Evolutionary conservation across 2,113 vertebrate genomes (phyloP), one percentile per base, ranked within the genome.

Genomic region (Semicossyphus pulcher): DNA sequence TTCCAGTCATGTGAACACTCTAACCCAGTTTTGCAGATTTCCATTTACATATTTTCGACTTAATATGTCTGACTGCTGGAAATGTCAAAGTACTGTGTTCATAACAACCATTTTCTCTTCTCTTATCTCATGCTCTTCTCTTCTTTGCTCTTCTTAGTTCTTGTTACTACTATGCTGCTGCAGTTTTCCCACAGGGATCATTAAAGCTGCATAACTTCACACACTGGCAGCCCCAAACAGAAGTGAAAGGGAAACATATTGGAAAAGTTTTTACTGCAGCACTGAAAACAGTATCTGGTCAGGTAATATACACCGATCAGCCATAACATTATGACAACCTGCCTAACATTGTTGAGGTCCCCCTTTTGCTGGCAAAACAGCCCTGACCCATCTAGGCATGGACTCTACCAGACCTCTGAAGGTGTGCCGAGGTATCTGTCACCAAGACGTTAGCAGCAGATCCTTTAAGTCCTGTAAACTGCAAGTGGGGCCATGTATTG

Each of bases 161-260:
- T 79, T 78, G 57, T 70, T 66, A 70, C 66, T 51, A 65, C 57
- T 70, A 39, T 78, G 79, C 79, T 72, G 62, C 76, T 75, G 74
- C 28, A 7, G 51, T 87, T 86, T 86, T 59, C 67, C 74, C 69
- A 63, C 65, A 83, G 77, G 75, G 79, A 86, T 85, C 75, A 82
- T 89, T 86, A 89, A 81, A 80, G 72, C 69, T 78, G 74, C 49
- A 63, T 54, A 75, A 65, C 78, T 81, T 82, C 73, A 70, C 59
- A 72, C 44, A 66, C 49, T 78, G 60, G 45, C 70, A 85, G 60
- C 58, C 60, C 74, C 76, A 61, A 78, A 86, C 42, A 65, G 49
- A 11, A 16, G 52, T 54, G 47, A 67, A 77, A 68, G 48, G 10
- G 53, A 76, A 86, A 68, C 29, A 70, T 36, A 26, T 79, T 83